Evolutionary conservation across 2,888 invertebrate genomes (phyloP), one percentile per base, ranked within the genome.

Genomic region (Rugalucina vietnamica): DNA sequence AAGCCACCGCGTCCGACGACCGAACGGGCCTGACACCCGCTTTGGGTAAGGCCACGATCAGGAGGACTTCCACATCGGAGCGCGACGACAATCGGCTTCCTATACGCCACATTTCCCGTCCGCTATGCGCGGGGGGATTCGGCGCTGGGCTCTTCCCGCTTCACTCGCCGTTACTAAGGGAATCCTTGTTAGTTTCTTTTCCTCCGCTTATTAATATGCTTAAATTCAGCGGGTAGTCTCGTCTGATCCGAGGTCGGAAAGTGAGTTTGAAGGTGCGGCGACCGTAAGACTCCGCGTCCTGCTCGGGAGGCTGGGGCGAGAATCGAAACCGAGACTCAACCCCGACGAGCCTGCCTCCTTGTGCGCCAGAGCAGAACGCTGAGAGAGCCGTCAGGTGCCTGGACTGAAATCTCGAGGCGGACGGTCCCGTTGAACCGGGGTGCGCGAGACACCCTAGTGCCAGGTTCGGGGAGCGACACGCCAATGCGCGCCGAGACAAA

Each of bases 21-120:
- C 39, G 32, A 32, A 83, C 50, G 80, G 87, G 81, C 88, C 80
- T 74, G 71, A 77, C 84, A 82, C 84, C 85, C 84, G 65, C 88
- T 81, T 4, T 83, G 86, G 82, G 91, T 88, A 88, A 92, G 92
- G 94, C 94, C 93, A 88, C 91, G 90, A 91, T 92, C 92, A 91
- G 89, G 89, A 86, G 91, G 91, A 92, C 92, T 91, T 91, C 43
- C n/a, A n/a, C n/a, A n/a, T n/a, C n/a, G n/a, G n/a, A n/a, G n/a
- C n/a, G n/a, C n/a, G n/a, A n/a, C n/a, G n/a, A n/a, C n/a, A n/a
- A n/a, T n/a, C n/a, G n/a, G n/a, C n/a, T n/a, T n/a, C n/a, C n/a
- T n/a, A n/a, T n/a, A n/a, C n/a, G n/a, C n/a, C n/a, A n/a, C n/a
- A n/a, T n/a, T n/a, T n/a, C n/a, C n/a, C n/a, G n/a, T n/a, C n/a